Base-by-base conservation (phyloP, 1,140 invertebrate genomes). In the Kradibia gibbosae region DNA sequence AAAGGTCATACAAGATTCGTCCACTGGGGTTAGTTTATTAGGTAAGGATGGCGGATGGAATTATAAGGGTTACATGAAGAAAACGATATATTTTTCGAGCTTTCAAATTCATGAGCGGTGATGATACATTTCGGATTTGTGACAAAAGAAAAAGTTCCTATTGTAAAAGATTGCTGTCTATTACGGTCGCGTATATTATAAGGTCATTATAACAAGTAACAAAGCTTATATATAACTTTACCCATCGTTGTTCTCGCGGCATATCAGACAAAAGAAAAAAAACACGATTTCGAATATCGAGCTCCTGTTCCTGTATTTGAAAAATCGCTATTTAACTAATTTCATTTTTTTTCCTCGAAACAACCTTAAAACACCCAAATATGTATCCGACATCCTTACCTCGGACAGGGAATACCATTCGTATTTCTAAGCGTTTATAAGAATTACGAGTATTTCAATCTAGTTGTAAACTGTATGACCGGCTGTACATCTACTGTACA, bases 41-140 rank as follows among this genome's bases (percentile, higher is more conserved):
- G 80, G 80, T 53, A 82, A 83, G 78, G 83, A 74, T 82, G 60
- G 84, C 75, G 71, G 67, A 85, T 83, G 45, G 65, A 80, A 39
- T 48, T n/a, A 36, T 39, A 72, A 55, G 31, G 11, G 4, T 42
- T 42, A 2, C 42, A 62, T 36, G 22, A 65, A 31, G 48, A 34
- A 78, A 55, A 50, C 20, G 8, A 42, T 62, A 31, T 50, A 15
- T 65, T 65, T 3, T 34, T 65, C 60, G 57, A 20, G n/a, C 13
- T 57, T 78, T 22, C 4, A 15, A 71, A 48, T 67, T 34, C 11
- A 65, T 36, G 15, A 45, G 57, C 45, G 62, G 5, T 22, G 62
- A 67, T n/a, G 17, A 67, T 11, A 76, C 28, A 67, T 34, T 50
- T 3, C 55, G 62, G 3, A 74, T 53, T 53, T 31, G 50, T 34